These are phyloP conservation scores for Lepidurus couesii DNA, from an alignment of 1,140 invertebrate genomes.

Conservation along the genomic window DNA sequence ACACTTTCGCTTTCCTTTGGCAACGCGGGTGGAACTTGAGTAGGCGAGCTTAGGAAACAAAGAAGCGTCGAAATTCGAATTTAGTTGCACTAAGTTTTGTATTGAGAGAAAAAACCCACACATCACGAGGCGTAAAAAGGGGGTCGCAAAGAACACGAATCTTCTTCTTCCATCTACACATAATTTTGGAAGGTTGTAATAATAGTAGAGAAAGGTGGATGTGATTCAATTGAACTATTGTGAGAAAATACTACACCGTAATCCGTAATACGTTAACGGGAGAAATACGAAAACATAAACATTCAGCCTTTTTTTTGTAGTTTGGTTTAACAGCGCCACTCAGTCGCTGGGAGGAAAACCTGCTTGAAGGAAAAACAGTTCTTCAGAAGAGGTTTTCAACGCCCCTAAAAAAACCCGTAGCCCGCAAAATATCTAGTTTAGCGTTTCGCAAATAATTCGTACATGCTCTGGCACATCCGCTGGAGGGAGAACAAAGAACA, in stretches of 20 bases:
- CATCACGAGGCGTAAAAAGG: background rate
- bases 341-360: background rate
- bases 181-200: background rate
- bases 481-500: background rate
- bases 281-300: background rate
- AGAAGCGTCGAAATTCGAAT: background rate
- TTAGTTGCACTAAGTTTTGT: slow-evolving; percentile 19
- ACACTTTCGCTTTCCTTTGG: background rate
- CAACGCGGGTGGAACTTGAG: background rate
- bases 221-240: background rate
- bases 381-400: background rate
- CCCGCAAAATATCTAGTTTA: background rate
- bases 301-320: background rate
- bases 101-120: background rate
- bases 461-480: background rate
- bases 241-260: background rate
- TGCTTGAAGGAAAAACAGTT: background rate
- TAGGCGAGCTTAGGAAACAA: background rate
- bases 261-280: background rate
- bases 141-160: background rate
- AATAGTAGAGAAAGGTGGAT: background rate
- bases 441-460: background rate
- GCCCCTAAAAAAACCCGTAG: background rate
- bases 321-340: background rate
- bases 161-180: background rate